Evolutionary conservation across 2,888 invertebrate genomes (phyloP).

Genomic region (Ceriagrion tenellum): DNA sequence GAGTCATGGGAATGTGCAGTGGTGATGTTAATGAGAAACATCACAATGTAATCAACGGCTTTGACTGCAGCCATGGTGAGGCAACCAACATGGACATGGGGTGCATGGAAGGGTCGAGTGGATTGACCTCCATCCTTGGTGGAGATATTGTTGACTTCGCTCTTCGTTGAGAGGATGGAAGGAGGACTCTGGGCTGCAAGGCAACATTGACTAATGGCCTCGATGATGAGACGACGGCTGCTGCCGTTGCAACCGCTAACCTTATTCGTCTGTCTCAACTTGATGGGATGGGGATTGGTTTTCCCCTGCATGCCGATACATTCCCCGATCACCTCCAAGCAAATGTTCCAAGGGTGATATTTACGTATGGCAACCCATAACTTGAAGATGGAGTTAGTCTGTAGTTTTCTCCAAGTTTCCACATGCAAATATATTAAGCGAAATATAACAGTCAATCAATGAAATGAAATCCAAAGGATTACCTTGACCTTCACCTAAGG

Average conservation of each 20-base stretch:
- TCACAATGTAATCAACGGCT: conserved; percentile 24
- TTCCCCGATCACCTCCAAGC: conserved; percentile 67
- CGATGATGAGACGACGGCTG: conserved; percentile 26
- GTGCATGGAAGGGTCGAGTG: conserved; percentile 16
- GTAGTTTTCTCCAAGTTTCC: too few species aligned
- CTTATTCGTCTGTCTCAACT: conserved; percentile 49
- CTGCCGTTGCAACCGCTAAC: conserved; percentile 55
- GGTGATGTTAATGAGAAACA: conserved; percentile 19
- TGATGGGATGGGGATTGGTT: conserved; percentile 58
- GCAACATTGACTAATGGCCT: neutral
- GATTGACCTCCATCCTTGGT: conserved; percentile 40
- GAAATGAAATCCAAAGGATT: too few species aligned
- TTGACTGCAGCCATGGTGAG: conserved; percentile 27
- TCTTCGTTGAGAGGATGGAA: neutral
- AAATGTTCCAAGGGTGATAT: too few species aligned
- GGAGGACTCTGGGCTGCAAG: conserved; percentile 21
- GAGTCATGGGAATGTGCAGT: neutral
- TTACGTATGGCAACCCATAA: too few species aligned
- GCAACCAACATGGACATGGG: conserved; percentile 1
- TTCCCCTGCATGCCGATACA: conserved; percentile 64
- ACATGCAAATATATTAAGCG: too few species aligned
- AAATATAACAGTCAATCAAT: too few species aligned
- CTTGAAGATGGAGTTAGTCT: too few species aligned
- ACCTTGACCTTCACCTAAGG: too few species aligned
- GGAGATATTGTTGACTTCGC: conserved; percentile 38